phyloP scores from a whole-genome alignment of 2,797 vertebrate species.

The Takifugu ocellatus region DNA sequence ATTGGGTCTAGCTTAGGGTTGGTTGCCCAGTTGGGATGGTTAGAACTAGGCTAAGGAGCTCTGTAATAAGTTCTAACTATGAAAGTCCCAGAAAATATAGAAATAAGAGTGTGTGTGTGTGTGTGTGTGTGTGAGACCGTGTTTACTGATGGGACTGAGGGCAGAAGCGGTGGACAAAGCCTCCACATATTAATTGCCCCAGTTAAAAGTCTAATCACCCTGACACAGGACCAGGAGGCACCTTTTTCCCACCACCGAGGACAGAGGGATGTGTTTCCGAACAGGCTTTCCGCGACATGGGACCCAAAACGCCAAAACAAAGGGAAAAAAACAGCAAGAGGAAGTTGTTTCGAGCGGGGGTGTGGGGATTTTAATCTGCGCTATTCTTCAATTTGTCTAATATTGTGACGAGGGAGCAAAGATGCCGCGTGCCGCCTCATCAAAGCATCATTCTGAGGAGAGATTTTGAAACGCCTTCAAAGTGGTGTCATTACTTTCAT shows the following conservation, averaged over 20 bases:
- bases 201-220: constrained; percentile 73
- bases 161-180: constrained; percentile 48
- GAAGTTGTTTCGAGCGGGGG: constrained; percentile 54
- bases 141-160: constrained; percentile 69
- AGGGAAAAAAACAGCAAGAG: constrained; percentile 18
- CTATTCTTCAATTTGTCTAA: constrained; percentile 55
- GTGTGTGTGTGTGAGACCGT: constrained; percentile 37
- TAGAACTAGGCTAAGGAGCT: constrained; percentile 22
- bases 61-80: background rate
- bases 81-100: no score
- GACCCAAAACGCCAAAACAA: constrained; percentile 15
- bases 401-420: constrained; percentile 47
- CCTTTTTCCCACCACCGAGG: constrained; percentile 48
- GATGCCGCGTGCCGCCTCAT: constrained; percentile 35
- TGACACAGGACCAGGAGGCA: constrained; percentile 57
- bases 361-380: constrained; percentile 22
- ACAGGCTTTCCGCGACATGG: constrained; percentile 38
- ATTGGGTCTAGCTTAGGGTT: no score
- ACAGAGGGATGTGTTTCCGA: constrained; percentile 52
- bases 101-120: background rate
- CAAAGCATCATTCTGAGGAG: constrained; percentile 37
- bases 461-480: constrained; percentile 42
- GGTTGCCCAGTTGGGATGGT: no score
- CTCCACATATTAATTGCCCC: constrained; percentile 69
- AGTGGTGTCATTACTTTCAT: constrained; percentile 55